phyloP scores from a whole-genome alignment of 2,113 vertebrate genomes.

The Brachirus orientalis region DNA sequence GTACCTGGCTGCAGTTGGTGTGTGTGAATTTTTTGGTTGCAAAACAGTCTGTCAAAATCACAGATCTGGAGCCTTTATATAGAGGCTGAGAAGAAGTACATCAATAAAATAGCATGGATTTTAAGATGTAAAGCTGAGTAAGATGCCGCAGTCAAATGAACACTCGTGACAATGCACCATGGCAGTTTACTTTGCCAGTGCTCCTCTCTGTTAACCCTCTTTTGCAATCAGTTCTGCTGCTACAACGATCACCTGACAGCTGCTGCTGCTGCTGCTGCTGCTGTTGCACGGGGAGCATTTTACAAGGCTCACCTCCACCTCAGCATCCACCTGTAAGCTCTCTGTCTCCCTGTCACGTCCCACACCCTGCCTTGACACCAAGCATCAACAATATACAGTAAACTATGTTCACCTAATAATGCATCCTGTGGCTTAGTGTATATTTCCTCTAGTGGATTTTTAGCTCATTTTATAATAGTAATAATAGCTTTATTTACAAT shows the following conservation, averaged over 20 bases:
- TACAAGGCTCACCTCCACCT: neutral
- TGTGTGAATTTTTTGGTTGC: too few relatives aligned
- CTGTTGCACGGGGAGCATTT: neutral
- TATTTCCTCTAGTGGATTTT: too few relatives aligned
- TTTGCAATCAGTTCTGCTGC: too few relatives aligned
- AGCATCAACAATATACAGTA: neutral
- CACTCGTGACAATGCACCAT: neutral
- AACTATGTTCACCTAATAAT: neutral
- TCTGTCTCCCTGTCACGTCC: neutral
- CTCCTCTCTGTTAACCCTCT: neutral
- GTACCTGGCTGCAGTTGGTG: too few relatives aligned
- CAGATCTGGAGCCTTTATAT: too few relatives aligned
- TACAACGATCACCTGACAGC: neutral
- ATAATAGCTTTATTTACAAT: too few relatives aligned
- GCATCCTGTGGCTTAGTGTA: neutral
- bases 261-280: neutral
- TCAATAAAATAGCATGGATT: too few relatives aligned
- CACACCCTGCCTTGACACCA: too few relatives aligned
- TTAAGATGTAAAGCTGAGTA: neutral
- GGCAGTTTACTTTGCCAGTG: neutral
- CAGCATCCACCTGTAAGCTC: slow-evolving; percentile 18
- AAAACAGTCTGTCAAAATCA: neutral
- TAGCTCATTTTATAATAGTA: too few relatives aligned
- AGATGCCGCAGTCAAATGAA: neutral
- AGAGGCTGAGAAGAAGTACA: too few relatives aligned